Evolutionary conservation across 2,888 invertebrate species (phyloP), one percentile per base, ranked within the genome.

Genomic region (Drosophila fulvimacula): DNA sequence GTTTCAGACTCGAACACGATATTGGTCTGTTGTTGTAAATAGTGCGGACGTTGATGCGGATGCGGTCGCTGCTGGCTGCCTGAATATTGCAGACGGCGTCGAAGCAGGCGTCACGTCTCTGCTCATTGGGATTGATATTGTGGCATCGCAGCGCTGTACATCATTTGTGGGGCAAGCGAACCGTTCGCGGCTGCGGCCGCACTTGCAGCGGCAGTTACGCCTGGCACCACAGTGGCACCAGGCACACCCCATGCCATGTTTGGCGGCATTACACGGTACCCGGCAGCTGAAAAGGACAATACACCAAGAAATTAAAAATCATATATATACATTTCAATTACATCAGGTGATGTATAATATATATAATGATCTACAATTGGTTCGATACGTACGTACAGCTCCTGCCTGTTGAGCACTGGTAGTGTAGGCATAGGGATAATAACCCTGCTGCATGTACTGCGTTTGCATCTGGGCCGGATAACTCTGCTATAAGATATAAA

Each of bases 61-160:
- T 76, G 60, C 49, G 46, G 24, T 61, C 65, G 76, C 69, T 41
- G 89, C 69, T 38, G 89, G 77, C 70, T 86, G 69, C 79, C 76
- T 64, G 85, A 78, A 74, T 82, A 74, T 70, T 84, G 85, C 75
- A 88, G 81, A 75, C 76, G 88, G 73, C 81, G 86, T 81, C 86
- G 87, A 89, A 89, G 85, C 88, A 82, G 85, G 85, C 89, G 90
- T 89, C 90, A 85, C 82, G 74, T 79, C 81, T 81, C 85, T 78
- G 91, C 91, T 95, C 96, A 97, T 96, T 97, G 97, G 93, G 96
- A 95, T 91, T 96, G 96, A 93, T 96, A 97, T 94, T 97, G 96
- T 91, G 96, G 96, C 94, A 96, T 95, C 92, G 95, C 94, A 82
- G 93, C 91, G 91, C 94, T 93, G 90, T 95, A 96, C 95, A 96